Conservation (phyloP, 2,797 vertebrate species). For the Phalloptychus januarius region DNA sequence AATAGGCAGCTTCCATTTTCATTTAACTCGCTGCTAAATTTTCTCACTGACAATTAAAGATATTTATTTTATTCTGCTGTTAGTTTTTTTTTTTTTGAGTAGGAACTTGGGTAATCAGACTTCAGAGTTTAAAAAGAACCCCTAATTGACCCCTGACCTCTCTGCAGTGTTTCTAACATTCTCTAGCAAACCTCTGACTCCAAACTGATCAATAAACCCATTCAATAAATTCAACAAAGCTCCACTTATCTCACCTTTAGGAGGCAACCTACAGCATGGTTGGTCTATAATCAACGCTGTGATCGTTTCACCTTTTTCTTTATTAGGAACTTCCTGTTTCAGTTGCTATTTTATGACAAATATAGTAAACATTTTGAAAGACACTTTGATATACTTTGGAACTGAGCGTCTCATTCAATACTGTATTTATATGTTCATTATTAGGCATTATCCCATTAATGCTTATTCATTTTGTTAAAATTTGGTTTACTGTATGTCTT, state of each 20-base stretch:
- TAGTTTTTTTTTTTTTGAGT: not conserved
- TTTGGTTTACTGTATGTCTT: not conserved
- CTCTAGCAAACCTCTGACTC: not conserved
- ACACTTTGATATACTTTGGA: too few relatives aligned
- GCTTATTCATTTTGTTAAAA: not conserved
- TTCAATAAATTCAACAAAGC: not conserved
- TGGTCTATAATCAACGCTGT: too few relatives aligned
- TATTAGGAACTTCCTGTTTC: not conserved
- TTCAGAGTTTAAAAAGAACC: not conserved
- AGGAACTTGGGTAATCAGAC: not conserved
- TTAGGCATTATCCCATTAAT: not conserved
- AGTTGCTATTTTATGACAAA: not conserved
- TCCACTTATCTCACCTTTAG: too few relatives aligned
- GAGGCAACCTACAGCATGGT: too few relatives aligned
- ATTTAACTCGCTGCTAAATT: too few relatives aligned
- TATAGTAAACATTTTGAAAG: not conserved
- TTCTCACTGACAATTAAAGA: too few relatives aligned
- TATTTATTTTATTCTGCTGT: too few relatives aligned
- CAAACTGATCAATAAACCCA: not conserved
- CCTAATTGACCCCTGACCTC: not conserved
- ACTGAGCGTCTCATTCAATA: not conserved
- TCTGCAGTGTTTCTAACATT: not conserved
- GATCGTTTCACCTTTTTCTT: not conserved
- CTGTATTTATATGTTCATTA: not conserved
- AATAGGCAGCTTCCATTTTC: too few relatives aligned